Percentiles rank a stretch among this genome's conserved stretches.
These are phyloP conservation scores for Micronycteris hirsuta DNA, from an alignment of 2,113 vertebrate species.

Conservation along the genomic window DNA sequence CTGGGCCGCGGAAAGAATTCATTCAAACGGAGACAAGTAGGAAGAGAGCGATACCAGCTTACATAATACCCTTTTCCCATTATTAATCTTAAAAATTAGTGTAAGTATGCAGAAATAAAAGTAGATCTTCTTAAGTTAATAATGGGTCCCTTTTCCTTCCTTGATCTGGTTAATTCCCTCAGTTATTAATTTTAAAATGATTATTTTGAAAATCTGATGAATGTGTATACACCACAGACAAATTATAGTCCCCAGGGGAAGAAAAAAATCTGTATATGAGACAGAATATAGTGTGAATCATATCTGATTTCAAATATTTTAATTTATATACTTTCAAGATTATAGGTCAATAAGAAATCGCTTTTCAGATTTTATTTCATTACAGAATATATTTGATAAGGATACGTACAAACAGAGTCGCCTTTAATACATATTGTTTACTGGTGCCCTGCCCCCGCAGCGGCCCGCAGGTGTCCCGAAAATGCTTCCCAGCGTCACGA, in stretches of 20 bases:
- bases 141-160: neutral
- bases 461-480: slow-evolving; percentile 71
- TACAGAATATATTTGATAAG: slow-evolving; percentile 67
- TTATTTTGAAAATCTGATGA: neutral
- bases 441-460: slow-evolving; percentile 72
- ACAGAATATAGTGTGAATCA: slow-evolving; percentile 17
- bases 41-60: neutral
- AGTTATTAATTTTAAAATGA: neutral
- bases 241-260: neutral
- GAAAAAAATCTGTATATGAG: neutral
- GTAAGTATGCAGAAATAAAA: neutral
- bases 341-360: slow-evolving; percentile 60
- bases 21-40: neutral
- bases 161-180: neutral
- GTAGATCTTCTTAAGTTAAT: neutral
- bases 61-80: neutral
- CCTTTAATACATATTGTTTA: slow-evolving; percentile 71
- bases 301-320: slow-evolving; percentile 55
- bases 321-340: slow-evolving; percentile 50
- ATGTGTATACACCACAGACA: neutral
- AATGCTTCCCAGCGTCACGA: slow-evolving; percentile 62
- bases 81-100: neutral
- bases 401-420: slow-evolving; percentile 56
- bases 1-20: neutral
- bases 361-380: slow-evolving; percentile 59